Conservation (phyloP, 2,888 invertebrate species). For the Microdon myrmicae region DNA sequence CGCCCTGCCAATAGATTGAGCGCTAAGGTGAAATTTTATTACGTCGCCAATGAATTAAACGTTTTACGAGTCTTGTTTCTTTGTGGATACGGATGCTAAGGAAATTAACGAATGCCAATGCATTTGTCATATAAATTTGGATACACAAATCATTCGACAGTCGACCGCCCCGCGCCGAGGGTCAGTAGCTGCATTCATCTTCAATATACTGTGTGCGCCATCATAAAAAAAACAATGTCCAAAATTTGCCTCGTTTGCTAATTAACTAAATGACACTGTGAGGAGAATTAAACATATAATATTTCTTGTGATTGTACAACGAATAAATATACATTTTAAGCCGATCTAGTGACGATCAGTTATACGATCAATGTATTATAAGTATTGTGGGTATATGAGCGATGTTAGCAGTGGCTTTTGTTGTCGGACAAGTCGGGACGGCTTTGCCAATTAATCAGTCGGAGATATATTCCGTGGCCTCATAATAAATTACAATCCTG, state of each 20-base stretch:
- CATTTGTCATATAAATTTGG: constrained; percentile 1
- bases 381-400: too few relatives aligned
- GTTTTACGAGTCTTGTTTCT: constrained; percentile 5
- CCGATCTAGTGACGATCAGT: constrained; percentile 22
- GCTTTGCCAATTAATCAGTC: constrained; percentile 35
- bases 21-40: constrained; percentile 26
- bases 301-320: not conserved
- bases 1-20: not conserved
- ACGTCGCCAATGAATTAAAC: constrained; percentile 14
- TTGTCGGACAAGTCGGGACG: too few relatives aligned
- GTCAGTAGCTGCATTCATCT: constrained; percentile 7
- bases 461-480: constrained; percentile 11
- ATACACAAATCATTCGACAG: not conserved
- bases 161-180: constrained; percentile 1
- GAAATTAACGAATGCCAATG: constrained; percentile 3
- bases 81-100: constrained; percentile 8
- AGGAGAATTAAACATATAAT: not conserved
- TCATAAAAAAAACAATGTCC: constrained; percentile 3
- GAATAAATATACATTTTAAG: not conserved
- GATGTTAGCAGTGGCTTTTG: too few relatives aligned
- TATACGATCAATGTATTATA: constrained; percentile 22
- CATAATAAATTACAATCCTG: constrained; percentile 32
- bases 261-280: not conserved
- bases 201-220: constrained; percentile 4
- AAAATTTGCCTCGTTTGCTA: constrained; percentile 13